These are phyloP conservation scores for Prosapia bicincta DNA, from an alignment of 2,888 invertebrate genomes.

Conservation along the genomic window DNA sequence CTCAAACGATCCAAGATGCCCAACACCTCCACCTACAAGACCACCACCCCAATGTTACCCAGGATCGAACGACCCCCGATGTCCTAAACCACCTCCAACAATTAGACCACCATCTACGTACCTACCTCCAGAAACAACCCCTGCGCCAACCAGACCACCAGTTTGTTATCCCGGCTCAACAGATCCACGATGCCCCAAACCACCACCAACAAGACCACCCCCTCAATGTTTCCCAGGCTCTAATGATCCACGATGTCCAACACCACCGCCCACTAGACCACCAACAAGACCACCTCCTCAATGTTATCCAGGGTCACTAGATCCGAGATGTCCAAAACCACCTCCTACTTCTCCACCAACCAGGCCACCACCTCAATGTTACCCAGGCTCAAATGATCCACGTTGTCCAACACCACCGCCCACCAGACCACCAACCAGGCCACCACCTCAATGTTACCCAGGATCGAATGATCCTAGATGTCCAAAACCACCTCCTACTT, in stretches of 20 bases:
- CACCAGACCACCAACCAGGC: conserved; percentile 38
- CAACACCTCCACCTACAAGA: conserved; percentile 46
- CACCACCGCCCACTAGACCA: conserved; percentile 30
- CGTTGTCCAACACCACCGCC: conserved; percentile 45
- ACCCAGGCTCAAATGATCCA: conserved; percentile 44
- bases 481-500: conserved; percentile 27
- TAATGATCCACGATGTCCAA: conserved; percentile 43
- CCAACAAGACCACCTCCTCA: conserved; percentile 34
- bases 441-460: conserved; percentile 37
- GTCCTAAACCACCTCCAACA: conserved; percentile 30
- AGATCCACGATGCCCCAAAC: conserved; percentile 46
- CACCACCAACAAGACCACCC: conserved; percentile 36
- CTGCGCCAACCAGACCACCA: conserved; percentile 38
- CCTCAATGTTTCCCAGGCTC: conserved; percentile 44
- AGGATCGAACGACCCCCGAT: conserved; percentile 20
- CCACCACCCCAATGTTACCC: conserved; percentile 25
- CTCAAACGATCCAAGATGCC: conserved; percentile 43
- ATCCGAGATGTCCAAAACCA: conserved; percentile 42
- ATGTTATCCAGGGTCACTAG: conserved; percentile 44
- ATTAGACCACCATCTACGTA: conserved; percentile 30
- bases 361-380: conserved; percentile 40
- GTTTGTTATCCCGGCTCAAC: conserved; percentile 45
- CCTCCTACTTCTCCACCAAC: conserved; percentile 33
- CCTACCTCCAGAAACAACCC: conserved; percentile 33
- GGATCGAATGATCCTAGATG: conserved; percentile 36